These are phyloP conservation scores for Ianthella basta DNA, from an alignment of 37 sponge, comb jelly and placozoan species.

Conservation along the genomic window DNA sequence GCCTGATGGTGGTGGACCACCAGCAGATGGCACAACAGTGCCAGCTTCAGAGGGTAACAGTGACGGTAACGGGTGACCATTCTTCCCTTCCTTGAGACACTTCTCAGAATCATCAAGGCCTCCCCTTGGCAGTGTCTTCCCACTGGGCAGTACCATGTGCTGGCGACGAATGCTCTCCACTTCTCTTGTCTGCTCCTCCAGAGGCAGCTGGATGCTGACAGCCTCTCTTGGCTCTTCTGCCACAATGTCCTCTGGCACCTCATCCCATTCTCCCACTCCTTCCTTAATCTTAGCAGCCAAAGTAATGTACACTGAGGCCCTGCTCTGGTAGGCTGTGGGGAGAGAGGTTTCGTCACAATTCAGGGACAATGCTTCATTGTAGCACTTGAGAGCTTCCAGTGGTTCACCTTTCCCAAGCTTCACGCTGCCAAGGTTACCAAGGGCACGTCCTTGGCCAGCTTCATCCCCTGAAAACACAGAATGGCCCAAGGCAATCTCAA, in stretches of 20 bases:
- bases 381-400: slow-evolving; percentile 49
- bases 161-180: too few species aligned
- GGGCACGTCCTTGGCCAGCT: slow-evolving; percentile 60
- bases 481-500: slow-evolving; percentile 62
- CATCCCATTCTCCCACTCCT: slow-evolving; percentile 26
- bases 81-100: too few species aligned
- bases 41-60: too few species aligned
- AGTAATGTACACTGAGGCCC: slow-evolving; percentile 69
- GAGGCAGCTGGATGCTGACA: neutral
- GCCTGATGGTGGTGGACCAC: neutral
- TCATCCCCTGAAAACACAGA: slow-evolving; percentile 63
- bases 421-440: slow-evolving; percentile 79
- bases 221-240: neutral
- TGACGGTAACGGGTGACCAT: too few species aligned
- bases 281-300: slow-evolving; percentile 29
- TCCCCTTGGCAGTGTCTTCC: too few species aligned
- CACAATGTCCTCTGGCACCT: slow-evolving; percentile 19
- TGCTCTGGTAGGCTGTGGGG: slow-evolving; percentile 61
- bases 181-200: neutral
- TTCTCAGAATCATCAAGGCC: too few species aligned
- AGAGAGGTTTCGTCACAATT: slow-evolving; percentile 45
- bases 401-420: slow-evolving; percentile 43
- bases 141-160: too few species aligned
- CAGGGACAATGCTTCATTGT: slow-evolving; percentile 59
- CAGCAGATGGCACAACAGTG: neutral